Percentiles rank a stretch among this genome's conserved stretches.
Conservation (phyloP, 2,888 invertebrate species). For the Idaea dimidiata region DNA sequence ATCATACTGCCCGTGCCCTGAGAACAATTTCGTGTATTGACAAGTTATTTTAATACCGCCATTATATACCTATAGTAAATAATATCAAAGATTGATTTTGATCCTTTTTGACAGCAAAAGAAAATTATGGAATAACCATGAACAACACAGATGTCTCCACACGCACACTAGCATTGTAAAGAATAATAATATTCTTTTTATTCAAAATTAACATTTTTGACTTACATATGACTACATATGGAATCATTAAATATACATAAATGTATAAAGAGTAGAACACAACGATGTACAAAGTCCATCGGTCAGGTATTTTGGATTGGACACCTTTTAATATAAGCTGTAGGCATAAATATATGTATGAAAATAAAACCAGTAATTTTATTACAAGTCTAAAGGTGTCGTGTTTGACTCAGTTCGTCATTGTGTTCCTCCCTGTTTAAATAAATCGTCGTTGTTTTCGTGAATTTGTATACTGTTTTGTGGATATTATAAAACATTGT, state of each 20-base stretch:
- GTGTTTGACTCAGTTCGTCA: not conserved
- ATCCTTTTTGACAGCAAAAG: not conserved
- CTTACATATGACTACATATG: constrained; percentile 38
- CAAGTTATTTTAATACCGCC: too few species aligned
- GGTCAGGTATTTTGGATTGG: not conserved
- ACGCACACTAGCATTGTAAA: not conserved
- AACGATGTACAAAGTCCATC: not conserved
- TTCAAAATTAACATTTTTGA: constrained; percentile 38
- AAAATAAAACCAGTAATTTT: too few species aligned
- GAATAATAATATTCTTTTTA: constrained; percentile 21
- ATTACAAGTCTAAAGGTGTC: not conserved
- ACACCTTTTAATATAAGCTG: not conserved
- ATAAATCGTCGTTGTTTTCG: constrained; percentile 2
- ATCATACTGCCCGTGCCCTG: too few species aligned
- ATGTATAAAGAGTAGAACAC: constrained; percentile 17
- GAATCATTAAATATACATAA: constrained; percentile 39
- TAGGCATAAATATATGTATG: too few species aligned
- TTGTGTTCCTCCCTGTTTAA: constrained; percentile 5
- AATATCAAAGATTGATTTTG: too few species aligned
- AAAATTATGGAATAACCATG: not conserved
- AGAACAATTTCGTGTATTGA: too few species aligned
- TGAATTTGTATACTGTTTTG: not conserved
- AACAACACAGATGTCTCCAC: not conserved
- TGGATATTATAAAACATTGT: not conserved
- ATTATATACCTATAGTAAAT: too few species aligned